Evolutionary conservation across 2,797 vertebrate species (phyloP).

Genomic region (Anas bahamensis): DNA sequence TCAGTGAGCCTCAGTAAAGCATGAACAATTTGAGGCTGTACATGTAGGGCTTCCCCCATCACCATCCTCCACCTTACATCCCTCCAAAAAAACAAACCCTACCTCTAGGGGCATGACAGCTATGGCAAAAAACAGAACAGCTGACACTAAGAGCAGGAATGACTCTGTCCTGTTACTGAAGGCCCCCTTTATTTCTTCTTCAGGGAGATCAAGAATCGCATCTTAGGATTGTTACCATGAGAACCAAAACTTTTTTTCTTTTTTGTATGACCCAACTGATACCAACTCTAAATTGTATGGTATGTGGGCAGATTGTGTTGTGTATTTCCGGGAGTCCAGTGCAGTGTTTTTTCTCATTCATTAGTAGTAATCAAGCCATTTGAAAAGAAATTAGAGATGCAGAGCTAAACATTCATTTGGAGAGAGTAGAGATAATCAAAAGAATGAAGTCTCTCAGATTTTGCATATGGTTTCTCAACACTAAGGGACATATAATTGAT

Average conservation of each 20-base stretch:
- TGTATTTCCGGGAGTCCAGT: constrained; percentile 12
- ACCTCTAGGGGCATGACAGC: not conserved
- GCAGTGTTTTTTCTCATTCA: constrained; percentile 26
- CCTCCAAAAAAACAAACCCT: not conserved
- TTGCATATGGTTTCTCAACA: not conserved
- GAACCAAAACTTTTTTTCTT: not conserved
- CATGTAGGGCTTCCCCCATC: not conserved
- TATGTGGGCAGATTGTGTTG: not conserved
- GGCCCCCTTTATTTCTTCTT: not conserved
- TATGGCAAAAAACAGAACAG: not conserved
- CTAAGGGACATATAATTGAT: not conserved
- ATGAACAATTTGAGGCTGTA: not conserved
- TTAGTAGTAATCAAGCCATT: constrained; percentile 45
- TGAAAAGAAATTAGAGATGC: constrained; percentile 51
- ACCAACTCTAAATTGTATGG: not conserved
- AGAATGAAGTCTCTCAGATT: constrained; percentile 2
- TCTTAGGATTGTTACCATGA: not conserved
- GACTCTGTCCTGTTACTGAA: not conserved
- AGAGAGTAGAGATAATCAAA: constrained; percentile 7
- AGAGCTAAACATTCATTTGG: constrained; percentile 47
- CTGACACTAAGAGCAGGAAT: not conserved
- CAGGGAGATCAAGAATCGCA: not conserved
- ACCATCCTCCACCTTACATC: not conserved
- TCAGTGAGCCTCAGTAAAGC: not conserved
- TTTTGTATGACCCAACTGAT: not conserved